Evolutionary conservation across 2,888 invertebrate species (phyloP).

Genomic region (Lasioglossum figueresi): DNA sequence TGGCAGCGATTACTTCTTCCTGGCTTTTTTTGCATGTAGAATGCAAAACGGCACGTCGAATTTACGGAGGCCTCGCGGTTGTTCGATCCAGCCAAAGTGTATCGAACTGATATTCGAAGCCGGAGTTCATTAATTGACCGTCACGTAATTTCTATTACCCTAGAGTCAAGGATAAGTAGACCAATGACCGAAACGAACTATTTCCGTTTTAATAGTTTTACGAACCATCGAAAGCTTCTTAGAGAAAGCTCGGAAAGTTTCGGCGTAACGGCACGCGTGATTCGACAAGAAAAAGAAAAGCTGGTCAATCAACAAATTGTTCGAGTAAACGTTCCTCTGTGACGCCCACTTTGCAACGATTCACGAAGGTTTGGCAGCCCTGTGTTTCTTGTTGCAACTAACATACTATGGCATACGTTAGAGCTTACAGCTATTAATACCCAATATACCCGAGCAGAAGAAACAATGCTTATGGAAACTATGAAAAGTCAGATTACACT

Average conservation of each 20-base stretch:
- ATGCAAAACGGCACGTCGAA: slow-evolving; percentile 48
- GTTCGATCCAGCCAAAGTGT: slow-evolving; percentile 17
- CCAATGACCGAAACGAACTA: slow-evolving; percentile 32
- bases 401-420: slow-evolving; percentile 48
- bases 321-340: slow-evolving; percentile 19
- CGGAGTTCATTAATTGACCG: slow-evolving; percentile 59
- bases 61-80: slow-evolving; percentile 48
- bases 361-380: slow-evolving; percentile 52
- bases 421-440: neutral
- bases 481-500: neutral
- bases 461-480: neutral
- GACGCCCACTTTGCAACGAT: neutral
- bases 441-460: neutral
- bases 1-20: slow-evolving; percentile 45
- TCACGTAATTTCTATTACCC: slow-evolving; percentile 33
- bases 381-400: slow-evolving; percentile 45
- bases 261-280: slow-evolving; percentile 21
- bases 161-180: slow-evolving; percentile 9
- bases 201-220: neutral
- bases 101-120: slow-evolving; percentile 27
- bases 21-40: slow-evolving; percentile 27
- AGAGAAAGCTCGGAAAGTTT: slow-evolving; percentile 26
- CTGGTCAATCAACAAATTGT: slow-evolving; percentile 46
- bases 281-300: slow-evolving; percentile 30
- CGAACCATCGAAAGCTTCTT: slow-evolving; percentile 44